Percentiles rank a stretch among this genome's conserved stretches.
These are phyloP conservation scores for Suillia variegata DNA, from an alignment of 2,888 invertebrate genomes.

Conservation along the genomic window DNA sequence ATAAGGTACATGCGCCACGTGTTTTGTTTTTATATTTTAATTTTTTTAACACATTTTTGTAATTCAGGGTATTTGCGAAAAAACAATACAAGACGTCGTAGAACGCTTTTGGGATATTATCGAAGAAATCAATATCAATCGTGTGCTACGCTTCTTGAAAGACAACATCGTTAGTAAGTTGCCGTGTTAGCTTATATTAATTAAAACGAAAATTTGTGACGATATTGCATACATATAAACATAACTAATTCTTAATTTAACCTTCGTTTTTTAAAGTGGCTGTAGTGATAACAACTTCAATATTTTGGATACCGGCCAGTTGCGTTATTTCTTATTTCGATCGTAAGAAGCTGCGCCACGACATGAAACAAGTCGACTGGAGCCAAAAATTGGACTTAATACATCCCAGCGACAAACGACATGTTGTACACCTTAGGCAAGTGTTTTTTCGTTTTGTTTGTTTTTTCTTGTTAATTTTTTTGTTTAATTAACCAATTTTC, in stretches of 20 bases:
- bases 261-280: slow-evolving; percentile 57
- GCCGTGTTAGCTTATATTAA: not conserved
- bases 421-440: slow-evolving; percentile 71
- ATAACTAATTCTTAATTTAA: not conserved
- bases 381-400: slow-evolving; percentile 71
- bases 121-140: slow-evolving; percentile 93
- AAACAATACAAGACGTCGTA: slow-evolving; percentile 92
- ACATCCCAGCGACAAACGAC: slow-evolving; percentile 74
- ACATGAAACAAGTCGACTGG: slow-evolving; percentile 76
- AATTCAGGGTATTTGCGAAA: slow-evolving; percentile 86
- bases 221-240: not conserved
- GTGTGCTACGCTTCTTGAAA: slow-evolving; percentile 84
- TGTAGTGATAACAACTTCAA: slow-evolving; percentile 86
- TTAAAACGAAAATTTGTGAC: not conserved
- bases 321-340: slow-evolving; percentile 87
- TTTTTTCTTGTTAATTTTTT: not conserved
- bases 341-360: slow-evolving; percentile 73
- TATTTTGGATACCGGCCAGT: slow-evolving; percentile 94
- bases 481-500: slow-evolving; percentile 7
- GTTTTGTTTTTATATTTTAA: not conserved
- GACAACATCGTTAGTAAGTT: slow-evolving; percentile 89
- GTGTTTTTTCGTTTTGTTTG: not conserved
- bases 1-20: slow-evolving; percentile 68
- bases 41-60: not conserved
- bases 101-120: slow-evolving; percentile 98